phyloP scores from a whole-genome alignment of 1,140 invertebrate species.

The Drosophila carrolli region DNA sequence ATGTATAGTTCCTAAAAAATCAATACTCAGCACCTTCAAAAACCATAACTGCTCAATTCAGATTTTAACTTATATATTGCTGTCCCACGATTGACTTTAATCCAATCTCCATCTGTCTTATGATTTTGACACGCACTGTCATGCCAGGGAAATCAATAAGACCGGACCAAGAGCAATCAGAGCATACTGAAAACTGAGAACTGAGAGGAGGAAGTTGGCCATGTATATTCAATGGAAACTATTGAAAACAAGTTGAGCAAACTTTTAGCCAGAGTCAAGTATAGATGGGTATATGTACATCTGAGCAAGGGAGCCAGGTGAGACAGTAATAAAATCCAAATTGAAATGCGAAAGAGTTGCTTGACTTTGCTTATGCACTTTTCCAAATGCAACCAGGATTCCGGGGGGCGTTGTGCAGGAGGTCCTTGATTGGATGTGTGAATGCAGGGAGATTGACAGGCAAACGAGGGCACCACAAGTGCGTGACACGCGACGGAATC shows the following conservation, averaged over 20 bases:
- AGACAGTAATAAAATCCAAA: constrained; percentile 42
- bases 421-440: constrained; percentile 20
- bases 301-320: not conserved
- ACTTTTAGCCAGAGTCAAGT: constrained; percentile 53
- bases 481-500: constrained; percentile 59
- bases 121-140: constrained; percentile 26
- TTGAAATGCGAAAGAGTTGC: constrained; percentile 56
- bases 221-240: constrained; percentile 52
- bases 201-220: constrained; percentile 17
- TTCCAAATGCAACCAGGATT: constrained; percentile 14
- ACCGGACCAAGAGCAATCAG: constrained; percentile 23
- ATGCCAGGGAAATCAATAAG: constrained; percentile 33
- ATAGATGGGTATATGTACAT: constrained; percentile 2
- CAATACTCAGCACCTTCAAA: too few species aligned
- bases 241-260: constrained; percentile 56
- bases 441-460: constrained; percentile 55
- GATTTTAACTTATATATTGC: too few species aligned
- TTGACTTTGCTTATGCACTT: constrained; percentile 30
- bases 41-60: not conserved
- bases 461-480: constrained; percentile 42
- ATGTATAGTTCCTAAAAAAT: too few species aligned
- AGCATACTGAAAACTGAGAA: constrained; percentile 18
- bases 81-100: not conserved
- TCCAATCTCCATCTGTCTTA: not conserved
- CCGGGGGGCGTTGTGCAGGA: not conserved